A percentile compares a stretch with the other conserved stretches of the same genome.
Conservation (phyloP, 2,888 invertebrate species). For the Pollenia griseotomentosa region DNA sequence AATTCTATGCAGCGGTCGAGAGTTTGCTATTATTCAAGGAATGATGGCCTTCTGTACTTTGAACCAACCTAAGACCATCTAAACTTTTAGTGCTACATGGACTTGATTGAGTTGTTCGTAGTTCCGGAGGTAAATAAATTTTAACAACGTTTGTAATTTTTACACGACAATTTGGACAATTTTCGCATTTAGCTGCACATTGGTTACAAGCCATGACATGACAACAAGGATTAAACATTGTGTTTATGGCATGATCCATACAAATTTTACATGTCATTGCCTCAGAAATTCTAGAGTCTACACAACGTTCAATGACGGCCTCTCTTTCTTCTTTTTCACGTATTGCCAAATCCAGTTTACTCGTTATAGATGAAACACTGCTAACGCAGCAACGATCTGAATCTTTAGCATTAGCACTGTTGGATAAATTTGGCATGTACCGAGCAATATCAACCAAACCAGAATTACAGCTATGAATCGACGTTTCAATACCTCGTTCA, state of each 20-base stretch:
- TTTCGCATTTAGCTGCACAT: slow-evolving; percentile 87
- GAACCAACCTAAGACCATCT: not conserved
- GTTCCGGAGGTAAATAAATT: slow-evolving; percentile 83
- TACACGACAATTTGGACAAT: slow-evolving; percentile 83
- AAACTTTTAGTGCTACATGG: not conserved
- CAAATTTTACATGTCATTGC: slow-evolving; percentile 94
- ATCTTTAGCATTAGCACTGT: not conserved
- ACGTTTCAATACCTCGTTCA: slow-evolving; percentile 83
- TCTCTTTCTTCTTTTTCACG: slow-evolving; percentile 83
- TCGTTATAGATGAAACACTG: slow-evolving; percentile 65
- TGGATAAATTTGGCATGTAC: slow-evolving; percentile 72
- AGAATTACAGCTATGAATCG: slow-evolving; percentile 4
- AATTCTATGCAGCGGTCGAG: slow-evolving; percentile 12
- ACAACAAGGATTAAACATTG: slow-evolving; percentile 94
- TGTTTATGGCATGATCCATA: slow-evolving; percentile 93
- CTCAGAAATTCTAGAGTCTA: slow-evolving; percentile 85
- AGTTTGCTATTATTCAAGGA: not conserved
- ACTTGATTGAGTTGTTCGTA: slow-evolving; percentile 78
- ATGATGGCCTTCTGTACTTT: slow-evolving; percentile 7
- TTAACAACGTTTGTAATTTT: slow-evolving; percentile 82
- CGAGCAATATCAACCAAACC: slow-evolving; percentile 51
- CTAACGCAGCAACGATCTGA: not conserved
- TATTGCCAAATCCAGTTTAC: slow-evolving; percentile 82
- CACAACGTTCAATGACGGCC: slow-evolving; percentile 83
- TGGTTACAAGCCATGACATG: slow-evolving; percentile 92